phyloP scores from a whole-genome alignment of 2,888 invertebrate species.

The Tetranychus truncatus region DNA sequence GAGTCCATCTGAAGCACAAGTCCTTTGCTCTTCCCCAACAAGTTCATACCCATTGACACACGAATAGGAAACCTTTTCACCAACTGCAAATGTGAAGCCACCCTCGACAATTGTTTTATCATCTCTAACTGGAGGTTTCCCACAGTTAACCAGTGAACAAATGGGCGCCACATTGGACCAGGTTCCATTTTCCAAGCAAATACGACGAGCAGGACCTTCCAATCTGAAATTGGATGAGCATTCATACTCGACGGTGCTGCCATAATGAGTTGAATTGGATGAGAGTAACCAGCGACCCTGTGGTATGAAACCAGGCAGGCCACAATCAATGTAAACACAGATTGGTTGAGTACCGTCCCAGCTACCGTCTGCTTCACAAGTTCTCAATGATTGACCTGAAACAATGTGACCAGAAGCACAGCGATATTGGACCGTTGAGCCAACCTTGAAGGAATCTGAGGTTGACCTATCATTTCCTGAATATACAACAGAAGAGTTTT shows the following conservation, averaged over 20 bases:
- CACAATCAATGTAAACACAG: constrained; percentile 47
- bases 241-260: constrained; percentile 62
- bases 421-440: constrained; percentile 29
- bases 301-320: constrained; percentile 48
- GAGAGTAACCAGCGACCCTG: constrained; percentile 59
- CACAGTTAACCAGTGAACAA: constrained; percentile 40
- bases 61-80: constrained; percentile 56
- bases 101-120: constrained; percentile 24
- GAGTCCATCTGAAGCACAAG: constrained; percentile 53
- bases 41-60: constrained; percentile 63
- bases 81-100: constrained; percentile 37
- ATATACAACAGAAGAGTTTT: constrained; percentile 66
- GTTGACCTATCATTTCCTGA: constrained; percentile 65
- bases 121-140: constrained; percentile 23
- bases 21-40: constrained; percentile 53
- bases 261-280: constrained; percentile 72
- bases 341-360: constrained; percentile 28
- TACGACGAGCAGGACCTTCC: constrained; percentile 58
- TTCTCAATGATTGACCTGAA: constrained; percentile 27
- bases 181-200: constrained; percentile 70
- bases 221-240: constrained; percentile 61
- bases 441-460: constrained; percentile 29
- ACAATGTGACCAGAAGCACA: constrained; percentile 29
- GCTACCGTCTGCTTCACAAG: constrained; percentile 27
- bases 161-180: constrained; percentile 66